These are phyloP conservation scores for Periplaneta americana DNA, from an alignment of 1,140 invertebrate species.

Conservation along the genomic window DNA sequence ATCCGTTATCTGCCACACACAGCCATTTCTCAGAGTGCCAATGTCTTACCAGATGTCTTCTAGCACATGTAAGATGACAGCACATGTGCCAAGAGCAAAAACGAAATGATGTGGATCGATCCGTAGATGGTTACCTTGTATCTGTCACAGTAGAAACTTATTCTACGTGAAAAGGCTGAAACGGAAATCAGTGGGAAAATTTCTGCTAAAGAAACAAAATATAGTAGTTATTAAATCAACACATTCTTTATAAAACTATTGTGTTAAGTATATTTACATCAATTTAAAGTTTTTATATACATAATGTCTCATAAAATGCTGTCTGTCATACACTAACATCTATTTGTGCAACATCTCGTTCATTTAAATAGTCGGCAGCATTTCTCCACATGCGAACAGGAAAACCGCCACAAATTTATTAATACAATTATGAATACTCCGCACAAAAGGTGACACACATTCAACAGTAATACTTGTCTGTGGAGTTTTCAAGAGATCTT, in stretches of 20 bases:
- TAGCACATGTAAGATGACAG: too few species aligned
- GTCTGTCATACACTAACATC: neutral
- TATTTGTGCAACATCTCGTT: neutral
- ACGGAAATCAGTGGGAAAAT: too few species aligned
- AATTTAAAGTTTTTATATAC: neutral
- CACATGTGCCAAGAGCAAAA: too few species aligned
- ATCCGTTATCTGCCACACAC: too few species aligned
- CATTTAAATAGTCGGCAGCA: neutral
- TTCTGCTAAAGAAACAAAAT: neutral
- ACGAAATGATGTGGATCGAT: too few species aligned
- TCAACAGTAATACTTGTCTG: neutral
- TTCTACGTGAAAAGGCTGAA: too few species aligned
- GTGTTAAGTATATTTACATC: neutral
- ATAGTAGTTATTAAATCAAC: neutral
- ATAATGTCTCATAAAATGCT: neutral
- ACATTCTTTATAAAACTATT: neutral
- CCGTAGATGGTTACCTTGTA: too few species aligned
- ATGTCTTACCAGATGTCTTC: too few species aligned
- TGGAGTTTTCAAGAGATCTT: neutral
- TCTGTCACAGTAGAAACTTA: too few species aligned
- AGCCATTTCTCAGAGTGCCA: too few species aligned
- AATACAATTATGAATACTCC: neutral
- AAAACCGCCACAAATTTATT: neutral
- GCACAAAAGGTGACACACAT: neutral
- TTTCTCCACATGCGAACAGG: neutral